Percentiles rank a stretch among this genome's conserved stretches.
These are phyloP conservation scores for Papilio polyxenes DNA, from an alignment of 1,140 invertebrate genomes.

Conservation along the genomic window DNA sequence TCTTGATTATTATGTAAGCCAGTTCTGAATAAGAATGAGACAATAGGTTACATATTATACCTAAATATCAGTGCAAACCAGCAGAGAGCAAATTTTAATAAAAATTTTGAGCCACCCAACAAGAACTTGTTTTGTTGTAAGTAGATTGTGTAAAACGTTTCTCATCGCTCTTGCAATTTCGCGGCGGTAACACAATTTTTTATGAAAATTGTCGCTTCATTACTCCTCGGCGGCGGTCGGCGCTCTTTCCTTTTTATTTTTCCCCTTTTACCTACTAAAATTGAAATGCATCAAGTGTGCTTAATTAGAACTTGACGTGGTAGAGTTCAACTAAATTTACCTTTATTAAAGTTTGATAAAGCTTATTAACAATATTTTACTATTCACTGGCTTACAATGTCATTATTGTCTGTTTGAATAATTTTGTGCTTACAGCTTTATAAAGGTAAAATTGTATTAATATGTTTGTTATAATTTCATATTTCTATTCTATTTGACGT, in stretches of 20 bases:
- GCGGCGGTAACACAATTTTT: constrained; percentile 39
- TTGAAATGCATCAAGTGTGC: constrained; percentile 25
- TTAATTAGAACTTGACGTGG: constrained; percentile 7
- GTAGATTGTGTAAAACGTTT: constrained; percentile 34
- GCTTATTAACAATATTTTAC: neutral
- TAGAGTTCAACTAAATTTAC: neutral
- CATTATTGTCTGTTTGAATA: too few species aligned
- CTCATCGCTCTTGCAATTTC: constrained; percentile 38
- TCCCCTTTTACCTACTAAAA: constrained; percentile 2
- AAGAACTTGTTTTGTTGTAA: constrained; percentile 31
- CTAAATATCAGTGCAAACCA: too few species aligned
- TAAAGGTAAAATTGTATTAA: too few species aligned
- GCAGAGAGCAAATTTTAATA: constrained; percentile 12
- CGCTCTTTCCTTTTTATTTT: constrained; percentile 28
- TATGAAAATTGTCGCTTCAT: constrained; percentile 39
- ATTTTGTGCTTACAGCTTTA: too few species aligned
- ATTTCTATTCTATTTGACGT: too few species aligned
- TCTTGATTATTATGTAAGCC: too few species aligned
- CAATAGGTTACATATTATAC: too few species aligned
- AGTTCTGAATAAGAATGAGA: too few species aligned
- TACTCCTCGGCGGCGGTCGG: constrained; percentile 25
- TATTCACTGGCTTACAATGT: too few species aligned
- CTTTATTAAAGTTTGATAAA: constrained; percentile 4
- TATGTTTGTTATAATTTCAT: too few species aligned
- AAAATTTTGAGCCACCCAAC: neutral